phyloP scores from a whole-genome alignment of 2,113 vertebrate species.

The Lutjanus erythropterus region DNA sequence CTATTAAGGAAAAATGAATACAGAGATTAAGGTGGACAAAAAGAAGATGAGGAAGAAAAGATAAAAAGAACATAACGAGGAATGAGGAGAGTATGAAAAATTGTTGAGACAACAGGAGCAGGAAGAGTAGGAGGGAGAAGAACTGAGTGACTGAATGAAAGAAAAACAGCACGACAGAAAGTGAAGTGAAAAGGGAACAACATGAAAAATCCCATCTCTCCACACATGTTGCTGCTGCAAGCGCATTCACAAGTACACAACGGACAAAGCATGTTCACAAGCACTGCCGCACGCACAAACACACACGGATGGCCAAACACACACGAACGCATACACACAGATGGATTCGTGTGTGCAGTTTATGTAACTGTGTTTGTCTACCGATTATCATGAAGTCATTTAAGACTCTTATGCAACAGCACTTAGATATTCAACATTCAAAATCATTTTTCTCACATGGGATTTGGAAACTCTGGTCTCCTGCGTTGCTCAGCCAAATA shows the following conservation, averaged over 20 bases:
- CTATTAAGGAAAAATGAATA: conserved; percentile 39
- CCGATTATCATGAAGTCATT: conserved; percentile 54
- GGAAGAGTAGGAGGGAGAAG: neutral
- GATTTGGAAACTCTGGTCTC: conserved; percentile 43
- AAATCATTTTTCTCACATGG: conserved; percentile 36
- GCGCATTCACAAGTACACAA: conserved; percentile 23
- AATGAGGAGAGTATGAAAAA: conserved; percentile 8
- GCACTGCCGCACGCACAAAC: neutral
- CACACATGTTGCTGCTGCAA: neutral
- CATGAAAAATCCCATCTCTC: conserved; percentile 9
- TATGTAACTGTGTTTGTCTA: conserved; percentile 66
- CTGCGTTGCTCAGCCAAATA: conserved; percentile 35
- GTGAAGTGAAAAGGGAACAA: neutral
- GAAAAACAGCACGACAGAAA: conserved; percentile 8
- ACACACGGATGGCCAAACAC: neutral
- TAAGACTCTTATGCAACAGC: conserved; percentile 61
- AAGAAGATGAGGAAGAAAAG: conserved; percentile 18
- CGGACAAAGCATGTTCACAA: conserved; percentile 13
- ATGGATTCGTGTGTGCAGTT: conserved; percentile 41
- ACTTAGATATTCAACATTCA: conserved; percentile 57
- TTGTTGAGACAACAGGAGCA: conserved; percentile 35
- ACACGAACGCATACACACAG: conserved; percentile 34
- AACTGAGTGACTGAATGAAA: neutral
- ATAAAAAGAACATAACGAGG: neutral
- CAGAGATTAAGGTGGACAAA: conserved; percentile 53